Conservation (phyloP, 1,140 invertebrate species). For the Hypothenemus hampei region DNA sequence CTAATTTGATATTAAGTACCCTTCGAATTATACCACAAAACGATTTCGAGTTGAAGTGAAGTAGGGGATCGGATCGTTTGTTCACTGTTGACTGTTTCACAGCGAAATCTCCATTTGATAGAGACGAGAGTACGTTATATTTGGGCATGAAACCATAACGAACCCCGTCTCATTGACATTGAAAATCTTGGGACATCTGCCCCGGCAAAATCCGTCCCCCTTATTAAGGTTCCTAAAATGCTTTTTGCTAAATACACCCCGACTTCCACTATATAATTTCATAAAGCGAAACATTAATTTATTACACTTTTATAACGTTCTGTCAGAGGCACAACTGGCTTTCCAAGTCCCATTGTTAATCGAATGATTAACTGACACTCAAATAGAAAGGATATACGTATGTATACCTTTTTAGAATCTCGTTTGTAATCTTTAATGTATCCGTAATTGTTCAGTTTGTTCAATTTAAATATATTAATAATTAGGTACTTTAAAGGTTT, state of each 20-base stretch:
- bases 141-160: constrained; percentile 40
- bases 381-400: too few species aligned
- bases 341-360: constrained; percentile 28
- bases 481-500: too few species aligned
- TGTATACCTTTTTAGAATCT: constrained; percentile 32
- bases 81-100: neutral
- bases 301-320: constrained; percentile 31
- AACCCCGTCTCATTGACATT: constrained; percentile 33
- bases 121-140: constrained; percentile 29
- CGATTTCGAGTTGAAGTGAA: constrained; percentile 27
- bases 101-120: constrained; percentile 4
- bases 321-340: constrained; percentile 33
- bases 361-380: constrained; percentile 35
- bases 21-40: constrained; percentile 25
- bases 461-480: constrained; percentile 23
- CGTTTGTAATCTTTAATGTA: constrained; percentile 40
- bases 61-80: neutral
- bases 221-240: constrained; percentile 39
- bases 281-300: constrained; percentile 38
- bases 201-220: constrained; percentile 33
- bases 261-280: constrained; percentile 39
- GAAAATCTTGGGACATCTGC: constrained; percentile 39
- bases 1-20: constrained; percentile 41
- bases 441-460: constrained; percentile 34
- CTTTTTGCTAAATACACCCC: constrained; percentile 41